Evolutionary conservation across 2,113 vertebrate genomes (phyloP).

Genomic region (Scatophagus argus): DNA sequence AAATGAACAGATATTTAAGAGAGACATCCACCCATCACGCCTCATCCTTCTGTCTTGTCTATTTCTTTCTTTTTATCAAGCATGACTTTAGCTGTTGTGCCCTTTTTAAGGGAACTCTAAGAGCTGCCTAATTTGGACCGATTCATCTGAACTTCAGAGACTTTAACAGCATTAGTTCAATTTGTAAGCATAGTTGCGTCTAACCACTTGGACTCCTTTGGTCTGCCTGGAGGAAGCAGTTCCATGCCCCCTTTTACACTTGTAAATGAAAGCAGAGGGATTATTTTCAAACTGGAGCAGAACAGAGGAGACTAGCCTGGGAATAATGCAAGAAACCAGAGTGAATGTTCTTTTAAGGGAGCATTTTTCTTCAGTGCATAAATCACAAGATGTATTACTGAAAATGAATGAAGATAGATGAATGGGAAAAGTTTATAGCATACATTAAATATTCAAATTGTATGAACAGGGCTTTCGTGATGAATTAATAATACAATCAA

Average conservation of each 20-base stretch:
- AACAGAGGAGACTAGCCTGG: slow-evolving; percentile 7
- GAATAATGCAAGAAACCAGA: slow-evolving; percentile 18
- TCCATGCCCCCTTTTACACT: not conserved
- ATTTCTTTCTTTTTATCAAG: slow-evolving; percentile 9
- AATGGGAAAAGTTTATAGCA: not conserved
- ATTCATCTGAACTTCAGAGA: slow-evolving; percentile 34
- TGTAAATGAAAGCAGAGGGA: slow-evolving; percentile 1
- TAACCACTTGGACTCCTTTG: slow-evolving; percentile 27
- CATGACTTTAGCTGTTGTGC: slow-evolving; percentile 7
- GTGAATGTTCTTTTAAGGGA: not conserved
- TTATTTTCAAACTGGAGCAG: slow-evolving; percentile 20
- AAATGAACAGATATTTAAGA: not conserved
- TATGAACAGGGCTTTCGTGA: slow-evolving; percentile 23
- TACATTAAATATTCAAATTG: slow-evolving; percentile 42
- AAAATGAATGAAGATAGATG: slow-evolving; percentile 47
- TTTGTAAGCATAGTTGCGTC: slow-evolving; percentile 40
- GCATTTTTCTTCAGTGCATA: slow-evolving; percentile 1
- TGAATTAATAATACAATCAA: slow-evolving; percentile 51
- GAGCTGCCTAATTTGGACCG: slow-evolving; percentile 18
- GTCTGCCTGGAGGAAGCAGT: slow-evolving; percentile 12
- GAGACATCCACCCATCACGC: not conserved
- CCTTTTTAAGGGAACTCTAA: slow-evolving; percentile 20
- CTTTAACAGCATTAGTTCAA: slow-evolving; percentile 50
- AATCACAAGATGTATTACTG: slow-evolving; percentile 17
- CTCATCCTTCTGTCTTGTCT: not conserved